Conservation (phyloP, 2,113 vertebrate species). For the Ptychochromis oligacanthus region DNA sequence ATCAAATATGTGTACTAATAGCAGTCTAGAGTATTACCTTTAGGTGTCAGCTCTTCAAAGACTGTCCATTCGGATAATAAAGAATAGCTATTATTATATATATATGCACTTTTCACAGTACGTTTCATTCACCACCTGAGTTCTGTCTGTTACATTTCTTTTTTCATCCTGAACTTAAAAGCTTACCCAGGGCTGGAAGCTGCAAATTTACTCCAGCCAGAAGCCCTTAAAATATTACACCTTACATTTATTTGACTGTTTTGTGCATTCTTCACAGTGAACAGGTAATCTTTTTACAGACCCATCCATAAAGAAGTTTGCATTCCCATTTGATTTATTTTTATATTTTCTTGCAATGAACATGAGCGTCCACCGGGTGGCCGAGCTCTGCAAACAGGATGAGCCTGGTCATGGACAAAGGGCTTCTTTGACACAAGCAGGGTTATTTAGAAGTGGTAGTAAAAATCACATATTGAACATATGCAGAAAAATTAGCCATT, state of each 20-base stretch:
- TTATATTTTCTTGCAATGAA: not conserved
- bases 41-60: too few species aligned
- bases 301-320: not conserved
- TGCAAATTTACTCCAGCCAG: too few species aligned
- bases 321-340: not conserved
- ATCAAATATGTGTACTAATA: not conserved
- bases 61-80: too few species aligned
- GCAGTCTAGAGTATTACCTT: not conserved
- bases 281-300: too few species aligned
- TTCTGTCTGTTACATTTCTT: too few species aligned
- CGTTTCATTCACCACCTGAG: too few species aligned
- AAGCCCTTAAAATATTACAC: too few species aligned
- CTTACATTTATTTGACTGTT: not conserved
- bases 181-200: too few species aligned
- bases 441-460: not conserved
- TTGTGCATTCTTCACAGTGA: not conserved
- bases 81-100: not conserved
- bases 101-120: too few species aligned
- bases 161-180: too few species aligned
- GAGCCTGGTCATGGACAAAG: not conserved
- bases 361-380: slow-evolving; percentile 31
- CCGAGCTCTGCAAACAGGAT: slow-evolving; percentile 15
- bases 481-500: not conserved
- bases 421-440: not conserved
- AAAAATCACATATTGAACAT: not conserved